phyloP scores from a whole-genome alignment of 2,797 vertebrate genomes.

The Kryptolebias ocellatus region DNA sequence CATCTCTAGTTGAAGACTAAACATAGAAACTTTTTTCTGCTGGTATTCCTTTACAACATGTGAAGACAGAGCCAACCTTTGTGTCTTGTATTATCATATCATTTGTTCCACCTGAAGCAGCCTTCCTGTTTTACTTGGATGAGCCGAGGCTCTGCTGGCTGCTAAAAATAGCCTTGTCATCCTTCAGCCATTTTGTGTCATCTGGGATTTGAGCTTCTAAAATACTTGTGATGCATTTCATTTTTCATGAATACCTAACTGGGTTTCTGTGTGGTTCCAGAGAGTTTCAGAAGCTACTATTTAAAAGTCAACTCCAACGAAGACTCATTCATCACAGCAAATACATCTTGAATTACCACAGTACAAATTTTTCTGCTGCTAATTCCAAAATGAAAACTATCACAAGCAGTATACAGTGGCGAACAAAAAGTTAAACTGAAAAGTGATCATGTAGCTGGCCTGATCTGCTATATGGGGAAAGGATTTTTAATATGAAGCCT shows the following conservation, averaged over 20 bases:
- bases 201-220: constrained; percentile 70
- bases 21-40: constrained; percentile 7
- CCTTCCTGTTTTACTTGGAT: constrained; percentile 49
- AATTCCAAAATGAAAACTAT: constrained; percentile 40
- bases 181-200: constrained; percentile 65
- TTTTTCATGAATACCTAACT: constrained; percentile 71
- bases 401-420: constrained; percentile 4
- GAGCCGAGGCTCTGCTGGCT: constrained; percentile 47
- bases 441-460: constrained; percentile 32
- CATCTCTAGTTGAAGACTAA: constrained; percentile 10
- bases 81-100: constrained; percentile 27
- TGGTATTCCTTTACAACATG: not conserved
- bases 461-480: constrained; percentile 33
- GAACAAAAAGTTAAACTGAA: constrained; percentile 18
- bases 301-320: constrained; percentile 26
- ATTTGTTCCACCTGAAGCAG: constrained; percentile 57
- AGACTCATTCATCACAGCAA: constrained; percentile 15
- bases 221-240: constrained; percentile 69
- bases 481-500: constrained; percentile 48
- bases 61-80: not conserved
- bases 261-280: constrained; percentile 51
- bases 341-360: constrained; percentile 1
- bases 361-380: constrained; percentile 6
- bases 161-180: constrained; percentile 78
- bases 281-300: constrained; percentile 38